Base-by-base conservation (phyloP, 2,113 vertebrate genomes). In the Cyprinodon variegatus region DNA sequence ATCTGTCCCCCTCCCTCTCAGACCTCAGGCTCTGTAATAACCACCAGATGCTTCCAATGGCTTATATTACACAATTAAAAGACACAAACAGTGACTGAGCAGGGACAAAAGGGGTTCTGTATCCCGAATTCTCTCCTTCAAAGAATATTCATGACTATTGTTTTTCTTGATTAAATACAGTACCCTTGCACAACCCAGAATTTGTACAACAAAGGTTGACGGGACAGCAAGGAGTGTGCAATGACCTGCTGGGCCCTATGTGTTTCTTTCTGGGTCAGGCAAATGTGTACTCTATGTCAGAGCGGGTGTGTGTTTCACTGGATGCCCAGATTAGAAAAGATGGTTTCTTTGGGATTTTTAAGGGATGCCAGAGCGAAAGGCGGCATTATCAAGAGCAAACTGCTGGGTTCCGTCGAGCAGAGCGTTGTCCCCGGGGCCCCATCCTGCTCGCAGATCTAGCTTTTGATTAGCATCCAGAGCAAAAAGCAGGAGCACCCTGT, bases 321-420 rank as follows among this genome's bases (percentile, higher is more conserved):
- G 70, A 62, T 9, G 45, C 74, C 20, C 75, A 83, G 83, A 88
- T 90, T 68, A 79, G 76, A 76, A 79, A 76, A 76, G 82, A 78
- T 65, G 63, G 81, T 82, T 29, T 83, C 85, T 83, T 73, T 11
- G 43, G n/a, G 83, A 77, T 72, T 29, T 88, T 50, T 46, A 48
- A 29, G 67, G 73, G 83, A 72, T 43, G 76, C 69, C 2, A 37
- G 74, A 68, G 76, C 1, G 70, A 66, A 79, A 45, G 79, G 38
- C 73, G 71, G 91, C 80, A 90, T 92, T 92, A 93, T 84, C 76
- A 70, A 85, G 88, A 90, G 89, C 90, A 93, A 92, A 94, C 94
- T 93, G 92, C 92, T 87, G 79, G 79, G 91, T 90, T 93, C 92
- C 92, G 86, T 88, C 87, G 88, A 91, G 92, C 91, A 86, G 80